phyloP scores from a whole-genome alignment of 2,797 vertebrate species.

The Champsocephalus gunnari region DNA sequence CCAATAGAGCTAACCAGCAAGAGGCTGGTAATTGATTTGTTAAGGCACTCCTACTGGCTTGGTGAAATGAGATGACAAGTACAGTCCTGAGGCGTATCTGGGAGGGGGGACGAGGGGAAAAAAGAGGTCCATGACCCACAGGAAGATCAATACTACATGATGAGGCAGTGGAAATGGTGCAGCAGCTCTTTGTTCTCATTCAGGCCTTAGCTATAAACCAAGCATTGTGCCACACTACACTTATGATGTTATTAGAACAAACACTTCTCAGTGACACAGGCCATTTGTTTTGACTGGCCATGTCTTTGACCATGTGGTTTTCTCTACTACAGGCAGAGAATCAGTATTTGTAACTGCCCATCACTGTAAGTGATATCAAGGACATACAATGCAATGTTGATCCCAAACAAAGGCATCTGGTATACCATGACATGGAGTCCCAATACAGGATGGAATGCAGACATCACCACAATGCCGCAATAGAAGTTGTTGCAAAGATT shows the following conservation, averaged over 20 bases:
- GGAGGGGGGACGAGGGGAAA: not conserved
- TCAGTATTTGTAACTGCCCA: constrained; percentile 52
- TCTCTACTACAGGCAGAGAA: constrained; percentile 37
- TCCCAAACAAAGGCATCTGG: constrained; percentile 35
- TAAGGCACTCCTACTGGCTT: constrained; percentile 30
- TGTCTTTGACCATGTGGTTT: constrained; percentile 53
- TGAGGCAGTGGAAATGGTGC: constrained; percentile 48
- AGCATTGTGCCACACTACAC: constrained; percentile 23
- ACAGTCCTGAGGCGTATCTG: constrained; percentile 43
- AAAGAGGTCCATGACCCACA: constrained; percentile 26
- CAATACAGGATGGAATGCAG: constrained; percentile 23
- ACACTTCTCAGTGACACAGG: constrained; percentile 42
- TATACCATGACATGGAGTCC: constrained; percentile 15
- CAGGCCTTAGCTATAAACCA: constrained; percentile 33
- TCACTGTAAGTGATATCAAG: constrained; percentile 52
- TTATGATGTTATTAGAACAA: constrained; percentile 40
- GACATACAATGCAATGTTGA: constrained; percentile 48
- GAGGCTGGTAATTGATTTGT: constrained; percentile 72
- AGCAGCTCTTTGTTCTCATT: constrained; percentile 52
- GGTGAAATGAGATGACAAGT: constrained; percentile 62
- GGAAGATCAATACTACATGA: constrained; percentile 62
- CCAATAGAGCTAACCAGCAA: constrained; percentile 23
- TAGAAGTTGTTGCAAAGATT: constrained; percentile 20
- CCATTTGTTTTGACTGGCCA: constrained; percentile 59
- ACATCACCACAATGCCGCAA: constrained; percentile 25